phyloP scores from a whole-genome alignment of 1,140 invertebrate genomes.

The Solenopsis fugax region DNA sequence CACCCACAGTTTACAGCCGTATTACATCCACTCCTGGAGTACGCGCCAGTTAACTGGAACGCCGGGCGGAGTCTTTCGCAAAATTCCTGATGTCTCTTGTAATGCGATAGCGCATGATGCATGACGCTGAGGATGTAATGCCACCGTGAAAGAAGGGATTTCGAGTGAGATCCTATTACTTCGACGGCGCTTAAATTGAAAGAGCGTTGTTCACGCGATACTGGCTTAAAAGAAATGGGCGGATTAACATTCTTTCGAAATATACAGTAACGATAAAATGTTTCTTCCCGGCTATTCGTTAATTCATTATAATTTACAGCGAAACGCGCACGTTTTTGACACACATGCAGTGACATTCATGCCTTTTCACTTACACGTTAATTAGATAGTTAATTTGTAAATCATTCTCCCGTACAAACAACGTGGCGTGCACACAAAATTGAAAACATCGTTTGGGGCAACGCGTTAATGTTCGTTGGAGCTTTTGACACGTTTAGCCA shows the following conservation, averaged over 20 bases:
- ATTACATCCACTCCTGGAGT: conserved; percentile 36
- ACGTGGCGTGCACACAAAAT: conserved; percentile 29
- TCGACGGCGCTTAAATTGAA: conserved; percentile 52
- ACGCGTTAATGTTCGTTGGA: conserved; percentile 51
- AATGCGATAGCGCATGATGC: conserved; percentile 64
- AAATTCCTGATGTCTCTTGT: conserved; percentile 70
- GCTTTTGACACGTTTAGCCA: conserved; percentile 23
- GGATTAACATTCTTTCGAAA: conserved; percentile 38
- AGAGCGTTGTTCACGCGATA: conserved; percentile 52
- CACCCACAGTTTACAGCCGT: conserved; percentile 4
- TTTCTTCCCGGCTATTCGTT: background rate
- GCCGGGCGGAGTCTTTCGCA: conserved; percentile 48
- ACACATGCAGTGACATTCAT: background rate
- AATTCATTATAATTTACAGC: conserved; percentile 34
- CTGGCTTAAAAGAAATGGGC: conserved; percentile 9
- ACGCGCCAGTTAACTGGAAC: conserved; percentile 53
- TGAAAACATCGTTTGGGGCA: conserved; percentile 35
- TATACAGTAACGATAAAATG: no score
- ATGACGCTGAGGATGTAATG: conserved; percentile 34
- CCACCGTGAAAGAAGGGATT: conserved; percentile 63
- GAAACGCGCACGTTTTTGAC: background rate
- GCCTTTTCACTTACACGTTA: background rate
- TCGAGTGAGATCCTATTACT: conserved; percentile 68
- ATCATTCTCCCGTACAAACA: conserved; percentile 23
- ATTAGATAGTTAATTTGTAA: conserved; percentile 33